Conservation (phyloP, 2,888 invertebrate genomes). For the Nephrocerus scutellatus region DNA sequence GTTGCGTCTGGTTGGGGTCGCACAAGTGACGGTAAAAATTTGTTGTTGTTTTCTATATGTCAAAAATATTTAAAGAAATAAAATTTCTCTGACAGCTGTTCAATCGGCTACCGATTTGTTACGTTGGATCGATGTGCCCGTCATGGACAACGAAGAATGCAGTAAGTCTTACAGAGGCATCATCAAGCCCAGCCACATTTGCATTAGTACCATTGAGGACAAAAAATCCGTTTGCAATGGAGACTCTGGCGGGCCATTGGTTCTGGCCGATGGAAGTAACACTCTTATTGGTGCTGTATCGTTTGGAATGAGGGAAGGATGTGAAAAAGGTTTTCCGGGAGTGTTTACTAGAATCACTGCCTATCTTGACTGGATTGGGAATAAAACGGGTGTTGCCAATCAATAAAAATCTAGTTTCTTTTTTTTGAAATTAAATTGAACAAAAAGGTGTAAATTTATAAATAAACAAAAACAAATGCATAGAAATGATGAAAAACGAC, state of each 20-base stretch:
- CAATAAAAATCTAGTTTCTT: slow-evolving; percentile 23
- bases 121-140: slow-evolving; percentile 27
- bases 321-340: slow-evolving; percentile 39
- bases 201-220: slow-evolving; percentile 34
- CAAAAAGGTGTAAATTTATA: too few species aligned
- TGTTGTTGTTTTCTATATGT: slow-evolving; percentile 17
- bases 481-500: not conserved
- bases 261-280: slow-evolving; percentile 25
- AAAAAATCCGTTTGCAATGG: slow-evolving; percentile 40
- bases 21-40: slow-evolving; percentile 30
- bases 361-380: slow-evolving; percentile 40
- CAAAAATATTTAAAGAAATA: slow-evolving; percentile 1
- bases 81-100: too few species aligned
- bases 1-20: slow-evolving; percentile 41
- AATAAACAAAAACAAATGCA: too few species aligned
- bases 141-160: slow-evolving; percentile 31
- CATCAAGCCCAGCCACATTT: slow-evolving; percentile 27
- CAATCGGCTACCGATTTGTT: slow-evolving; percentile 30
- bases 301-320: slow-evolving; percentile 37
- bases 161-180: slow-evolving; percentile 26
- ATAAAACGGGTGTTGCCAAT: slow-evolving; percentile 25
- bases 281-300: slow-evolving; percentile 39
- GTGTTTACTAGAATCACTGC: slow-evolving; percentile 40
- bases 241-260: slow-evolving; percentile 43
- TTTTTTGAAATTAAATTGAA: too few species aligned